phyloP scores from a whole-genome alignment of 2,113 vertebrate genomes.

The Pungitius pungitius region DNA sequence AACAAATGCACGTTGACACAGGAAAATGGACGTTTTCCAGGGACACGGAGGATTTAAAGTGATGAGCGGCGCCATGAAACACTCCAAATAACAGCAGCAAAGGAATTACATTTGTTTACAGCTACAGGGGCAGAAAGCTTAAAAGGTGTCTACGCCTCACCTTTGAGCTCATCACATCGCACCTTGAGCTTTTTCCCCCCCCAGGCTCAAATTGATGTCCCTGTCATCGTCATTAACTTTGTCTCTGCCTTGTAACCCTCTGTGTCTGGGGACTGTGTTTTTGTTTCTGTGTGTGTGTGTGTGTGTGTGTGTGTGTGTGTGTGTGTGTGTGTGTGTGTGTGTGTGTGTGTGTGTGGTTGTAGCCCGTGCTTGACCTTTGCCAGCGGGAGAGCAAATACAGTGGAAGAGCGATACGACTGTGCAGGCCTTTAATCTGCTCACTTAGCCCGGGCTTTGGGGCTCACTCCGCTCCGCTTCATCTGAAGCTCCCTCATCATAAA shows the following conservation, averaged over 20 bases:
- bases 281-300: slow-evolving; percentile 5
- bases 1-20: neutral
- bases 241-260: slow-evolving; percentile 7
- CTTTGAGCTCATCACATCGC: slow-evolving; percentile 24
- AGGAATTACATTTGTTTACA: neutral
- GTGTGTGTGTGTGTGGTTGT: too few species aligned
- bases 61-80: neutral
- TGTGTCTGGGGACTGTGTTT: neutral
- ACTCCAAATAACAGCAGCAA: neutral
- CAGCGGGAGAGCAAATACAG: slow-evolving; percentile 42
- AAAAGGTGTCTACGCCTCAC: neutral
- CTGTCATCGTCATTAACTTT: slow-evolving; percentile 31
- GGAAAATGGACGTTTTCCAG: neutral
- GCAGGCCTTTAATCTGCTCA: slow-evolving; percentile 64
- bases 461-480: slow-evolving; percentile 54
- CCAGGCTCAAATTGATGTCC: slow-evolving; percentile 16
- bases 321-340: too few species aligned
- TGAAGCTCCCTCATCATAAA: slow-evolving; percentile 57
- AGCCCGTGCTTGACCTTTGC: slow-evolving; percentile 55
- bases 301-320: slow-evolving; percentile 3
- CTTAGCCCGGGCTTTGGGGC: slow-evolving; percentile 61
- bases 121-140: neutral
- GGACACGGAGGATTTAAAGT: neutral
- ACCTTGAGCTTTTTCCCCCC: neutral
- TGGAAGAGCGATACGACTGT: slow-evolving; percentile 44